These are phyloP conservation scores for Caprella mutica DNA, from an alignment of 2,888 invertebrate genomes.

Conservation along the genomic window DNA sequence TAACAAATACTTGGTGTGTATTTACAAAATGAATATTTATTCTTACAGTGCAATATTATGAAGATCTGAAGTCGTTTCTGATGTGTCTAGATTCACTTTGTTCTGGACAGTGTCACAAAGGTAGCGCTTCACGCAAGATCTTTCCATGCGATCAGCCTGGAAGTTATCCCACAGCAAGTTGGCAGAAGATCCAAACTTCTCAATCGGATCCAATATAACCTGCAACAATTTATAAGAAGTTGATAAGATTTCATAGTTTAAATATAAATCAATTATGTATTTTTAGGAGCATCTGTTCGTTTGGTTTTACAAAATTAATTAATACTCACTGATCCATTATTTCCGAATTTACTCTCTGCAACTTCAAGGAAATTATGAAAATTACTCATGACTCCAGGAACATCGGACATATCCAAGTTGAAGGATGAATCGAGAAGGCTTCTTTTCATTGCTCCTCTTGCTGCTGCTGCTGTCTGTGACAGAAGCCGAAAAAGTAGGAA, in stretches of 20 bases:
- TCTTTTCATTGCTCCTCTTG: too few species aligned
- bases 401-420: slow-evolving; percentile 25
- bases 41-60: slow-evolving; percentile 19
- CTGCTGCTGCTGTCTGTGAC: slow-evolving; percentile 18
- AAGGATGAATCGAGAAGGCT: slow-evolving; percentile 15
- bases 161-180: slow-evolving; percentile 24
- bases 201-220: slow-evolving; percentile 3
- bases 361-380: slow-evolving; percentile 22
- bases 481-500: slow-evolving; percentile 27
- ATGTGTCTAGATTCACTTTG: background rate
- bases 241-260: too few species aligned
- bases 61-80: background rate
- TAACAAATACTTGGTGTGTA: too few species aligned
- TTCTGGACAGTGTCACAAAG: slow-evolving; percentile 13
- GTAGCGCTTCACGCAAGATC: slow-evolving; percentile 14
- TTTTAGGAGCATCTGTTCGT: too few species aligned
- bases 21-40: too few species aligned
- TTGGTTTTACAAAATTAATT: too few species aligned
- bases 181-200: slow-evolving; percentile 11
- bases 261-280: too few species aligned
- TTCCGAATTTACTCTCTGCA: slow-evolving; percentile 11
- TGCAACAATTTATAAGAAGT: too few species aligned
- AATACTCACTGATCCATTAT: background rate
- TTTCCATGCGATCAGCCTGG: slow-evolving; percentile 20
- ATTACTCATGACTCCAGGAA: slow-evolving; percentile 23